Percentiles rank a stretch among this genome's conserved stretches.
Evolutionary conservation across 2,888 invertebrate genomes (phyloP).

Genomic region (Adineta ricciae): DNA sequence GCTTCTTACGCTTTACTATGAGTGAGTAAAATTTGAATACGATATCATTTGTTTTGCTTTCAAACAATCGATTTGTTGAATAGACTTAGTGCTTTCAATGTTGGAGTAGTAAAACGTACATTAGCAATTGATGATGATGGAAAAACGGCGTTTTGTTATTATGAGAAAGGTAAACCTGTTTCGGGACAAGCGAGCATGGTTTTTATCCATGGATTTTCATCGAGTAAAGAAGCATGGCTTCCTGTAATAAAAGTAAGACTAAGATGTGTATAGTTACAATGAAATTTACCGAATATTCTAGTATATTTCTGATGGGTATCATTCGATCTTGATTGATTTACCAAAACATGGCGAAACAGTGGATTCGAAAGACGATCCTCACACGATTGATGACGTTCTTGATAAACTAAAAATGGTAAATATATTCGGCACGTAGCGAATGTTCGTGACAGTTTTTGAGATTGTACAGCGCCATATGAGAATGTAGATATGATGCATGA

Average conservation of each 20-base stretch:
- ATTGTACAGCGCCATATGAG: no score
- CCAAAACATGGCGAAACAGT: not conserved
- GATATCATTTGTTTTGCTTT: no score
- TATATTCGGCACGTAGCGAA: no score
- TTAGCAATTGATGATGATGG: not conserved
- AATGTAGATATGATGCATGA: no score
- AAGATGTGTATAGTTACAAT: not conserved
- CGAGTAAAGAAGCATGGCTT: not conserved
- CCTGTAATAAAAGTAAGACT: not conserved
- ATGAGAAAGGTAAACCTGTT: not conserved
- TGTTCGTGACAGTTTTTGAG: no score
- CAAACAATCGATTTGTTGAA: no score
- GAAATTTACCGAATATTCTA: not conserved
- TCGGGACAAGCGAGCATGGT: not conserved
- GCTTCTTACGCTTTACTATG: no score
- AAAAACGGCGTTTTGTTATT: not conserved
- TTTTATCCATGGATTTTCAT: not conserved
- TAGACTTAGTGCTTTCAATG: no score
- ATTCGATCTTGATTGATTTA: not conserved
- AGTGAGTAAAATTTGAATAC: no score
- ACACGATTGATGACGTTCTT: not conserved
- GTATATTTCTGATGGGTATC: not conserved
- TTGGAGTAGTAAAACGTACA: not conserved
- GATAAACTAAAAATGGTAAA: not conserved
- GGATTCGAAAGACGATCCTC: not conserved